These are phyloP conservation scores for Brachionus angularis DNA, from an alignment of 1,140 invertebrate genomes.

Conservation along the genomic window DNA sequence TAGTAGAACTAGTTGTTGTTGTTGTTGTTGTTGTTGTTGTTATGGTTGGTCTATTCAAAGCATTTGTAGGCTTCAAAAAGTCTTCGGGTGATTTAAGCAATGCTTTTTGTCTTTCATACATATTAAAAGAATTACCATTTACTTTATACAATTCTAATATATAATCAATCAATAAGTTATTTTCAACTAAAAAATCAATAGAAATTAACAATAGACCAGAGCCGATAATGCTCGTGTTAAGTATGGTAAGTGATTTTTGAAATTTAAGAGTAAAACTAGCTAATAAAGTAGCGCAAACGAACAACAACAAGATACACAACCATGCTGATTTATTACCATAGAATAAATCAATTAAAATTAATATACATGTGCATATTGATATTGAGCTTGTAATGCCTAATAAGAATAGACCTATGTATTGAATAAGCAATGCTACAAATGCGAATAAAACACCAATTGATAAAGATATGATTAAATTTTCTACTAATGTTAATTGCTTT, in stretches of 20 bases:
- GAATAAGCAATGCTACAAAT: slow-evolving; percentile 25
- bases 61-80: not conserved
- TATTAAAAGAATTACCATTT: slow-evolving; percentile 18
- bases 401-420: slow-evolving; percentile 30
- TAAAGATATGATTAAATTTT: slow-evolving; percentile 41
- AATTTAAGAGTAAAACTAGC: slow-evolving; percentile 21
- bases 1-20: not conserved
- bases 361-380: not conserved
- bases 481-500: slow-evolving; percentile 23
- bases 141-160: slow-evolving; percentile 36
- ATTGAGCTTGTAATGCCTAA: slow-evolving; percentile 27
- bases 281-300: slow-evolving; percentile 15
- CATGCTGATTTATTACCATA: slow-evolving; percentile 41
- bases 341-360: slow-evolving; percentile 37
- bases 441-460: slow-evolving; percentile 42
- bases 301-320: slow-evolving; percentile 26
- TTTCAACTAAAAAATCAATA: slow-evolving; percentile 42
- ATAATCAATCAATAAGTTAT: slow-evolving; percentile 37
- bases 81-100: slow-evolving; percentile 7
- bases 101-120: slow-evolving; percentile 42
- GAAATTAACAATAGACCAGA: slow-evolving; percentile 7
- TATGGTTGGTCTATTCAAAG: not conserved
- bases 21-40: not conserved
- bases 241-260: not conserved
- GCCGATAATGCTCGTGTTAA: slow-evolving; percentile 32